A percentile compares a stretch with the other conserved stretches of the same genome.
Conservation (phyloP, 2,888 invertebrate genomes). For the Caenorhabditis panamensis region DNA sequence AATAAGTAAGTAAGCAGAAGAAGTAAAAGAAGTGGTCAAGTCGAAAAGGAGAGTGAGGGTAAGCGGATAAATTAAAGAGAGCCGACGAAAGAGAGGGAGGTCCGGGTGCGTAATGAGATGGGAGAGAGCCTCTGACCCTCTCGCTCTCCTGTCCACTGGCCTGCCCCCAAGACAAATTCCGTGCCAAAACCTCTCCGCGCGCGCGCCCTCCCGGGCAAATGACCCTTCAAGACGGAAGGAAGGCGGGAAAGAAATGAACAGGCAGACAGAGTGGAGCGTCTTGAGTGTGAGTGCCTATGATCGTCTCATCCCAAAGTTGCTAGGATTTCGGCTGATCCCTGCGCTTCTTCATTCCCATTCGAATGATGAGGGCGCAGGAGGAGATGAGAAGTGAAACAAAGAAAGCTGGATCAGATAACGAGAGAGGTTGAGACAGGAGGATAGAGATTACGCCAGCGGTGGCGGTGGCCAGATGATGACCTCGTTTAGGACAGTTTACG, state of each 20-base stretch:
- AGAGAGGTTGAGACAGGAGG: conserved; percentile 3
- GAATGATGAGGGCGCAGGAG: conserved; percentile 19
- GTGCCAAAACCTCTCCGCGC: conserved; percentile 33
- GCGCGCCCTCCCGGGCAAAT: conserved; percentile 13
- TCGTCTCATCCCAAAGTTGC: conserved; percentile 4
- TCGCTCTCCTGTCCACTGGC: conserved; percentile 4
- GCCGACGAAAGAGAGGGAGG: conserved; percentile 27
- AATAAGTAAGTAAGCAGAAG: conserved; percentile 16
- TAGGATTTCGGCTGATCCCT: conserved; percentile 4
- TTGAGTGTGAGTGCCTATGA: conserved; percentile 19
- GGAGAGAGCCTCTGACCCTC: conserved; percentile 8
- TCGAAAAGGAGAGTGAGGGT: conserved; percentile 42
- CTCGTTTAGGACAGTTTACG: conserved; percentile 54
- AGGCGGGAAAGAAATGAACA: conserved; percentile 1
- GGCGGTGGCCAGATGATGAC: conserved; percentile 49
- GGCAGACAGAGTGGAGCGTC: conserved; percentile 31
- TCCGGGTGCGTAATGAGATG: conserved; percentile 48
- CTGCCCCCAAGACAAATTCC: conserved; percentile 32
- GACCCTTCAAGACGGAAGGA: conserved; percentile 20
- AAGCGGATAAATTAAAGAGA: conserved; percentile 59
- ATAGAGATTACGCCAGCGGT: conserved; percentile 36
- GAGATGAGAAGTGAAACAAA: conserved; percentile 54
- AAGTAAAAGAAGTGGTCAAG: conserved; percentile 34
- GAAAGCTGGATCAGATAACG: conserved; percentile 57
- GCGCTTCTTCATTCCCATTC: not conserved